A percentile compares a stretch with the other conserved stretches of the same genome.
Conservation (phyloP, 2,113 vertebrate genomes). For the Taxidea taxus region DNA sequence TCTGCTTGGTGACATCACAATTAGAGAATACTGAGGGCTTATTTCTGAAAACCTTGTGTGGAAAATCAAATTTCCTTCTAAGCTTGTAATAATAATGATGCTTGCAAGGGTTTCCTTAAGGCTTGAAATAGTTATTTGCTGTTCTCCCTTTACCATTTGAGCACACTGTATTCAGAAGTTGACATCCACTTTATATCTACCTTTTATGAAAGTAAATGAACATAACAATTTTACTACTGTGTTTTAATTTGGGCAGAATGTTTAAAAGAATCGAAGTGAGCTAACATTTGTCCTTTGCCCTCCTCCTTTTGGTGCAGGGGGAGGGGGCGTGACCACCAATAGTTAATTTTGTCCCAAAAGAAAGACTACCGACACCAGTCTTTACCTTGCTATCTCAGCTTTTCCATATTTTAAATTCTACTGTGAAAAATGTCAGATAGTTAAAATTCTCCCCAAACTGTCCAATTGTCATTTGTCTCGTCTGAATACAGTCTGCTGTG, state of each 20-base stretch:
- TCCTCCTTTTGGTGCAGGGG: background rate
- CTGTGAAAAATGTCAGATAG: slow-evolving; percentile 16
- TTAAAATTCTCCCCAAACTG: background rate
- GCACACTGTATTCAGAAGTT: slow-evolving; percentile 75
- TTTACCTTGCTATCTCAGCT: slow-evolving; percentile 21
- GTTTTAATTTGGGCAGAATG: background rate
- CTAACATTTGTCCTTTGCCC: background rate
- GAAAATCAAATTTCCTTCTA: slow-evolving; percentile 50
- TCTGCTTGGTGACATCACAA: slow-evolving; percentile 57
- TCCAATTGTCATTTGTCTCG: background rate
- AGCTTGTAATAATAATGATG: slow-evolving; percentile 16
- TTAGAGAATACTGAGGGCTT: slow-evolving; percentile 46
- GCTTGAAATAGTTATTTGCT: slow-evolving; percentile 22
- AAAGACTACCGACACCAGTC: background rate
- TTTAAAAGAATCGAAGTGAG: background rate
- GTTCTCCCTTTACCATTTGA: background rate
- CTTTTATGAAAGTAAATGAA: background rate
- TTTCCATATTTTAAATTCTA: background rate
- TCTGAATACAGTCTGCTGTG: slow-evolving; percentile 76
- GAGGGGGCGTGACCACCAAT: background rate
- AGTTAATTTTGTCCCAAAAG: background rate
- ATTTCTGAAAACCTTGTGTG: slow-evolving; percentile 56
- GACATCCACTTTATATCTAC: background rate
- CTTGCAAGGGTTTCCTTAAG: slow-evolving; percentile 37
- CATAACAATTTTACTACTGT: background rate